Conservation (phyloP, 2,113 vertebrate genomes). For the Chascanopsetta lugubris region DNA sequence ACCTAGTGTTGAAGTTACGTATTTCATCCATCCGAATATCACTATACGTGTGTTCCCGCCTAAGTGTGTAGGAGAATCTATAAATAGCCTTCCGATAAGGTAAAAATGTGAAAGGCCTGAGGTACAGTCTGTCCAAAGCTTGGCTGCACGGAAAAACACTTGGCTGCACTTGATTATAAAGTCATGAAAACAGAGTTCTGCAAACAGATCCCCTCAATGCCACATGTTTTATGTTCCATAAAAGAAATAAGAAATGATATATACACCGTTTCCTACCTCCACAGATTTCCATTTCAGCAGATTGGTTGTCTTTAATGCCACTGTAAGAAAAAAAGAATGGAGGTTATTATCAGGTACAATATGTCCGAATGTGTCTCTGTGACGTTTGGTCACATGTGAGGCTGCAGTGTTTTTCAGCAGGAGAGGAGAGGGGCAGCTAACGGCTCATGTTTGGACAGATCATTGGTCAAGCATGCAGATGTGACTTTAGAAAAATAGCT, state of each 20-base stretch:
- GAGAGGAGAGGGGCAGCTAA: neutral
- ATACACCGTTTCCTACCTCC: conserved; percentile 72
- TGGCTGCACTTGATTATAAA: too few relatives aligned
- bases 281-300: conserved; percentile 71
- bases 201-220: too few relatives aligned
- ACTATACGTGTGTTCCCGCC: too few relatives aligned
- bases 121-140: too few relatives aligned
- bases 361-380: neutral
- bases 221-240: neutral
- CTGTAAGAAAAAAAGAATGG: conserved; percentile 24
- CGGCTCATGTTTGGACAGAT: conserved; percentile 20
- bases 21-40: neutral
- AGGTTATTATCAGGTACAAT: conserved; percentile 2
- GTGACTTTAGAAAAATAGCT: neutral
- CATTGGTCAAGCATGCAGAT: conserved; percentile 17
- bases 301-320: conserved; percentile 26
- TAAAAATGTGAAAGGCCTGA: too few relatives aligned
- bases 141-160: too few relatives aligned
- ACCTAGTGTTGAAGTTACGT: too few relatives aligned
- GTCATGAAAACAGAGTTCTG: too few relatives aligned
- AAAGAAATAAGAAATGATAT: too few relatives aligned
- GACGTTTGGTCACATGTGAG: neutral
- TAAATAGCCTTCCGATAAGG: too few relatives aligned
- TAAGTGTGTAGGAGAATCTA: too few relatives aligned
- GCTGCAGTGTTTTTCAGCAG: neutral